Conservation (phyloP, 2,113 vertebrate species). For the Micronycteris hirsuta region DNA sequence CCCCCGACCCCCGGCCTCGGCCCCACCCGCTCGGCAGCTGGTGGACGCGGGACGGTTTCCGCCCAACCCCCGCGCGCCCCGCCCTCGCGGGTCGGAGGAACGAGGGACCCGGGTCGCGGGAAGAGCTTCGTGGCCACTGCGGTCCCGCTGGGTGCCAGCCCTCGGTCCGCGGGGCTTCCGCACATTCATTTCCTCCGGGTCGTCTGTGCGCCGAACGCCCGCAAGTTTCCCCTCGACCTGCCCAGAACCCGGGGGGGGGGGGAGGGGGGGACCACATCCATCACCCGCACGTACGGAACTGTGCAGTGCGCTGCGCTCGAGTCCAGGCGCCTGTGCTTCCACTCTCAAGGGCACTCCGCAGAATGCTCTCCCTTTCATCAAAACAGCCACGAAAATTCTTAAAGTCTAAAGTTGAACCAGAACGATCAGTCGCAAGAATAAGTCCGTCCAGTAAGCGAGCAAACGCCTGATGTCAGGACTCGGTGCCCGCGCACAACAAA, state of each 20-base stretch:
- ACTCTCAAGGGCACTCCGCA: neutral
- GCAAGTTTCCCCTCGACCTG: too few species aligned
- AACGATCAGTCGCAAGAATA: neutral
- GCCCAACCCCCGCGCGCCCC: neutral
- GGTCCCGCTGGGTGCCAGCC: neutral
- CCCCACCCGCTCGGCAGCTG: constrained; percentile 48
- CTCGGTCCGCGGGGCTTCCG: neutral
- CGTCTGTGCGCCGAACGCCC: too few species aligned
- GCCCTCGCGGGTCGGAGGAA: neutral
- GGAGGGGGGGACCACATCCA: too few species aligned
- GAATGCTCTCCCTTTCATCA: neutral
- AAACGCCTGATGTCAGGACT: neutral
- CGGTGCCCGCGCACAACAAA: neutral
- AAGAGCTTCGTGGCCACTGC: neutral
- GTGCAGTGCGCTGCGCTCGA: too few species aligned
- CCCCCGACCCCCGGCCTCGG: neutral
- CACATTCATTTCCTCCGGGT: too few species aligned
- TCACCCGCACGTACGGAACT: too few species aligned
- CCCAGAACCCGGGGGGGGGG: too few species aligned
- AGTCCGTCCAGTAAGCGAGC: neutral
- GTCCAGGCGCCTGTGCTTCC: too few species aligned
- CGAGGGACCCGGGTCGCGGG: neutral
- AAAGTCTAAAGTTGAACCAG: neutral
- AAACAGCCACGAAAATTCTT: neutral
- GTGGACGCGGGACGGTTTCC: constrained; percentile 49